Conservation (phyloP, 2,113 vertebrate genomes). For the Archilochus colubris region DNA sequence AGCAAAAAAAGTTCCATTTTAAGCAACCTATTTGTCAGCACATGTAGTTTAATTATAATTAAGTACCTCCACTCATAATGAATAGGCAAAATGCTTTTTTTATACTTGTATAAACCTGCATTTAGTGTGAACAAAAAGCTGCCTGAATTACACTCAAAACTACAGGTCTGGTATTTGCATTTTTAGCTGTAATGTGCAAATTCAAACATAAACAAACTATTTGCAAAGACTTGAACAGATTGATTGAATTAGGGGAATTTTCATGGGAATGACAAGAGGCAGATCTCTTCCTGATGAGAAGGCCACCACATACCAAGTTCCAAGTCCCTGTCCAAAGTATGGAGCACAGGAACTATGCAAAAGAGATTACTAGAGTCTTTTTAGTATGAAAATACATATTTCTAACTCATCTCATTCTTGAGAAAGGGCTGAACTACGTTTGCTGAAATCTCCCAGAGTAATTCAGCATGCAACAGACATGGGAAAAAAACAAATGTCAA, state of each 20-base stretch:
- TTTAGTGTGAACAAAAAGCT: conserved; percentile 8
- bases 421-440: background rate
- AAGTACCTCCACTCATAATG: conserved; percentile 46
- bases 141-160: conserved; percentile 42
- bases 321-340: background rate
- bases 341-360: background rate
- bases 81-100: background rate
- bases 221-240: background rate
- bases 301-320: background rate
- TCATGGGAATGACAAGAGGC: background rate
- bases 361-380: background rate
- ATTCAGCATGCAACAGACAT: background rate
- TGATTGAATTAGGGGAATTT: conserved; percentile 23
- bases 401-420: background rate
- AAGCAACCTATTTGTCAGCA: conserved; percentile 58
- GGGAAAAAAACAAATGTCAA: background rate
- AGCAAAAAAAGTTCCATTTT: conserved; percentile 48
- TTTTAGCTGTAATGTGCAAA: background rate
- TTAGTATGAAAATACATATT: background rate
- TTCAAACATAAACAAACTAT: background rate
- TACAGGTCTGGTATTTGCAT: background rate
- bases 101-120: conserved; percentile 41
- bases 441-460: conserved; percentile 14
- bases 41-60: conserved; percentile 56
- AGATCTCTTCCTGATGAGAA: background rate